Evolutionary conservation across 2,113 vertebrate species (phyloP).

Genomic region (Bubo bubo): DNA sequence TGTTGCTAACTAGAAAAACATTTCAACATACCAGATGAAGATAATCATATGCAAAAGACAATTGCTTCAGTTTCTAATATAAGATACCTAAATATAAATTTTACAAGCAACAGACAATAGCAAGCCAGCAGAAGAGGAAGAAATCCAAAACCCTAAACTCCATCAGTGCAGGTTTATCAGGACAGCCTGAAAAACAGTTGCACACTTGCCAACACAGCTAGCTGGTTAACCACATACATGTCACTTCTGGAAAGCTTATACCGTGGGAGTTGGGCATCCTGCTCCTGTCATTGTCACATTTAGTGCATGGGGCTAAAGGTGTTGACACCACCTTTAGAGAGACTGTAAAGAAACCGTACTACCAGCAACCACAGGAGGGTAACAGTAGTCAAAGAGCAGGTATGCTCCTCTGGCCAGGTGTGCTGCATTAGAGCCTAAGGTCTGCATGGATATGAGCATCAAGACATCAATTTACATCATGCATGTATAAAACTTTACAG

Average conservation of each 20-base stretch:
- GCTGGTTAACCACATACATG: not conserved
- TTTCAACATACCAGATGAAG: not conserved
- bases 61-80: not conserved
- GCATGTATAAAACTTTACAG: not conserved
- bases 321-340: not conserved
- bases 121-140: not conserved
- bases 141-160: not conserved
- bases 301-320: not conserved
- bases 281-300: not conserved
- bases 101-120: not conserved
- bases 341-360: not conserved
- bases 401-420: not conserved
- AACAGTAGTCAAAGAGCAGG: not conserved
- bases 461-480: not conserved
- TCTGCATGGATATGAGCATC: not conserved
- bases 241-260: not conserved
- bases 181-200: not conserved
- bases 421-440: not conserved
- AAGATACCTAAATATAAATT: not conserved
- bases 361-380: not conserved
- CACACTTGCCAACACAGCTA: not conserved
- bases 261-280: not conserved
- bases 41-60: not conserved
- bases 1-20: slow-evolving; percentile 8
- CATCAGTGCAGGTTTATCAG: not conserved